Percentiles rank a stretch among this genome's conserved stretches.
Conservation (phyloP, 2,113 vertebrate genomes). For the Tetraodon nigroviridis region DNA sequence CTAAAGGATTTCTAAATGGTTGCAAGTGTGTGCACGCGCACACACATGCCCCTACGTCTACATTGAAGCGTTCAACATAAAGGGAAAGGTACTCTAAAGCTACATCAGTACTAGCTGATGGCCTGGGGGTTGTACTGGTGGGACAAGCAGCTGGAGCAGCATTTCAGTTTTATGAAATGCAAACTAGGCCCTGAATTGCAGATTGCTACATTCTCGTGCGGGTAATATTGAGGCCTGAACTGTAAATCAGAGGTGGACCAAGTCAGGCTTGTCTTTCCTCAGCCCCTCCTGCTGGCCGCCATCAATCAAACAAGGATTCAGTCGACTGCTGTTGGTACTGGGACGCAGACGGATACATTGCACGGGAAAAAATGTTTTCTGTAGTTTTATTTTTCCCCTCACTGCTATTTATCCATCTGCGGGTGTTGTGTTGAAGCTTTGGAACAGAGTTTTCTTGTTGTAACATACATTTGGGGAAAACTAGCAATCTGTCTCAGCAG, state of each 20-base stretch:
- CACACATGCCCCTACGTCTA: constrained; percentile 5
- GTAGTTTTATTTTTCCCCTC: not conserved
- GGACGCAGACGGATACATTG: not conserved
- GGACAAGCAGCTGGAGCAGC: not conserved
- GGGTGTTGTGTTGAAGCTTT: too few species aligned
- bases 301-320: constrained; percentile 1
- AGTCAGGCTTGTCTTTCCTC: not conserved
- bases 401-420: not conserved
- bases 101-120: not conserved
- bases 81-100: constrained; percentile 8
- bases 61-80: constrained; percentile 13
- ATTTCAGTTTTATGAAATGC: not conserved
- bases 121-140: constrained; percentile 4
- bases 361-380: too few species aligned
- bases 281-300: not conserved
- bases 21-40: constrained; percentile 1
- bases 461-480: not conserved
- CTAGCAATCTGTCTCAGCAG: not conserved
- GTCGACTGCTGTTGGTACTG: not conserved
- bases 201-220: not conserved
- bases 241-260: constrained; percentile 13
- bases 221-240: constrained; percentile 7
- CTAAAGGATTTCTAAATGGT: constrained; percentile 17
- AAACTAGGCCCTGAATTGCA: constrained; percentile 13
- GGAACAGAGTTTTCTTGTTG: not conserved